Percentiles rank a stretch among this genome's conserved stretches.
These are phyloP conservation scores for Altica lythri DNA, from an alignment of 2,888 invertebrate genomes.

Conservation along the genomic window DNA sequence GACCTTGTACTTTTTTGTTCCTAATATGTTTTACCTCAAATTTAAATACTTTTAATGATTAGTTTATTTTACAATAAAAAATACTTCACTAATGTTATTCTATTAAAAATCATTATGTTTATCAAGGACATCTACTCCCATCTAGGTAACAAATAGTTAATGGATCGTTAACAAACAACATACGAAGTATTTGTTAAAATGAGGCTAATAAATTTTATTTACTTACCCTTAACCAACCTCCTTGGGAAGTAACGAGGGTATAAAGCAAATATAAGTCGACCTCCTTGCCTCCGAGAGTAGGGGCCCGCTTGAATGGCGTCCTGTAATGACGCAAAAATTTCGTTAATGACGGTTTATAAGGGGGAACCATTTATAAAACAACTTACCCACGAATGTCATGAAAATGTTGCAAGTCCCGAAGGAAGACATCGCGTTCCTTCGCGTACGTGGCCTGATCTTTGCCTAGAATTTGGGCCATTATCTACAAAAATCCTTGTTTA, in stretches of 20 bases:
- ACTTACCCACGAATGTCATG: conserved; percentile 91
- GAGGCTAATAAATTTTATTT: conserved; percentile 12
- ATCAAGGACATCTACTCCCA: conserved; percentile 31
- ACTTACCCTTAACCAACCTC: conserved; percentile 92
- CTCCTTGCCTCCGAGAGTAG: conserved; percentile 84
- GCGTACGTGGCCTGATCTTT: conserved; percentile 76
- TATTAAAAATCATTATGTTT: conserved; percentile 15
- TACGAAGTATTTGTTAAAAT: neutral
- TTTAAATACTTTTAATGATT: too few relatives aligned
- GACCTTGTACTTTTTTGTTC: too few relatives aligned
- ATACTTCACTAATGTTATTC: neutral
- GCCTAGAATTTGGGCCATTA: conserved; percentile 68
- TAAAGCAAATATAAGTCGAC: conserved; percentile 93
- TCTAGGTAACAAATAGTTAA: conserved; percentile 2
- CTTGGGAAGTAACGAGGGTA: conserved; percentile 86
- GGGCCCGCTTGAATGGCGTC: conserved; percentile 68
- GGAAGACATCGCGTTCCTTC: conserved; percentile 78
- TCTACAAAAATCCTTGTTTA: conserved; percentile 50
- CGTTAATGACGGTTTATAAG: conserved; percentile 23
- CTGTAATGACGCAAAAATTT: conserved; percentile 51
- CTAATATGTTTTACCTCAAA: too few relatives aligned
- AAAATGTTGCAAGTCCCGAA: conserved; percentile 86
- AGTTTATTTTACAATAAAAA: too few relatives aligned
- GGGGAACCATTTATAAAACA: neutral
- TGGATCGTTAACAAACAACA: neutral